Evolutionary conservation across 2,888 invertebrate genomes (phyloP).

Genomic region (Amphiduros pacificus): DNA sequence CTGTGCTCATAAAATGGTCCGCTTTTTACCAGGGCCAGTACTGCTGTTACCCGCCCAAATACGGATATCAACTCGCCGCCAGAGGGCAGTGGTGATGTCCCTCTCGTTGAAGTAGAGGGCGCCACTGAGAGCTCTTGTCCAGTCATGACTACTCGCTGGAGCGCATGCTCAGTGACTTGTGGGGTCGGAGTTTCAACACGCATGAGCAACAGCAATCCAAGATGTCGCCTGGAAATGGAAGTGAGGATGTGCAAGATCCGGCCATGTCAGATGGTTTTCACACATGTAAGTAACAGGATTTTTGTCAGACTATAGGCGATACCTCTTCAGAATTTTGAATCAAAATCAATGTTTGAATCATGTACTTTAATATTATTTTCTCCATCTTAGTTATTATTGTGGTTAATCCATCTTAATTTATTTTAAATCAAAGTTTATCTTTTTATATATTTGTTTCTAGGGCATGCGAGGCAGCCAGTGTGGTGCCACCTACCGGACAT

Average conservation of each 20-base stretch:
- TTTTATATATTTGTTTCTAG: background rate
- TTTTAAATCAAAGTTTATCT: background rate
- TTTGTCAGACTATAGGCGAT: too few species aligned
- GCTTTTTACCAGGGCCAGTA: too few species aligned
- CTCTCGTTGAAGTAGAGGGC: background rate
- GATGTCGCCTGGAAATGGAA: conserved; percentile 14
- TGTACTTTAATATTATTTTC: too few species aligned
- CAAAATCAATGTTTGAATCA: too few species aligned
- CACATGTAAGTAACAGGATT: conserved; percentile 15
- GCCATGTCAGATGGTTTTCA: conserved; percentile 17
- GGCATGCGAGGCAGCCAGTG: background rate
- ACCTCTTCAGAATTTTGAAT: too few species aligned
- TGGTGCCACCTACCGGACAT: conserved; percentile 18
- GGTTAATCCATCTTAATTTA: too few species aligned
- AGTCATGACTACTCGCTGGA: conserved; percentile 37
- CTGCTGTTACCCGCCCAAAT: too few species aligned
- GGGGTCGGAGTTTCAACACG: conserved; percentile 46
- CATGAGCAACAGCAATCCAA: conserved; percentile 32
- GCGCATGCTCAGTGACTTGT: conserved; percentile 47
- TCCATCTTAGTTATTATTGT: too few species aligned
- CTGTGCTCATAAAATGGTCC: too few species aligned
- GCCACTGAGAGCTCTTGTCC: background rate
- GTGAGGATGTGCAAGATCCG: conserved; percentile 20
- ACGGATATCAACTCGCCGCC: too few species aligned
- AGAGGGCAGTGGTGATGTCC: too few species aligned